A percentile compares a stretch with the other conserved stretches of the same genome.
Evolutionary conservation across 92 coral and sea anemone species (phyloP).

Genomic region (Blastomussa wellsi): DNA sequence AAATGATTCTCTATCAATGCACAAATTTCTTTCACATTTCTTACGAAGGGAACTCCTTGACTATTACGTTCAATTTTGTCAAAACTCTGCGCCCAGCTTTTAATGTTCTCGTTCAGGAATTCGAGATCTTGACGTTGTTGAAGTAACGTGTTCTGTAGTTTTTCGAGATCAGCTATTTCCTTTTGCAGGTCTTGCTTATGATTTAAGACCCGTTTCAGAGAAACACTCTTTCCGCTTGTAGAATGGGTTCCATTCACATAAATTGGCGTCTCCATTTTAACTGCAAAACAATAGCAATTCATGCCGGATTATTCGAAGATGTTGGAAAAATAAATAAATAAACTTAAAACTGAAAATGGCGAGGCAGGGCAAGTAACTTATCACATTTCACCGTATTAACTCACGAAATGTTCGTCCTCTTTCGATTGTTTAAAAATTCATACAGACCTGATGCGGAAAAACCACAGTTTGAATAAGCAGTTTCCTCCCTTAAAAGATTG

Average conservation of each 20-base stretch:
- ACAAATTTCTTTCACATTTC: slow-evolving; percentile 89
- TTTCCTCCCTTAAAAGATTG: background rate
- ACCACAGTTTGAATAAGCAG: background rate
- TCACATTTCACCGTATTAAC: too few species aligned
- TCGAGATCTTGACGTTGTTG: slow-evolving; percentile 75
- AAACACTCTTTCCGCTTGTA: slow-evolving; percentile 71
- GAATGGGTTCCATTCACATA: slow-evolving; percentile 67
- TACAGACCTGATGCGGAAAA: background rate
- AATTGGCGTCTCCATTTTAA: slow-evolving; percentile 77
- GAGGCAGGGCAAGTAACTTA: background rate
- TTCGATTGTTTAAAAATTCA: background rate
- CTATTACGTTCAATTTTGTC: slow-evolving; percentile 87
- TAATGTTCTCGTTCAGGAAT: slow-evolving; percentile 58
- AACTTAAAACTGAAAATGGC: background rate
- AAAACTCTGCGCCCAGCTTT: slow-evolving; percentile 69
- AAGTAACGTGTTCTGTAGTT: slow-evolving; percentile 67
- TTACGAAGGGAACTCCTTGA: slow-evolving; percentile 91
- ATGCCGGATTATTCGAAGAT: background rate
- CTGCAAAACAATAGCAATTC: background rate
- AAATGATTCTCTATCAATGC: slow-evolving; percentile 63
- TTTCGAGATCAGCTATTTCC: slow-evolving; percentile 62
- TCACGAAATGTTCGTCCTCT: background rate
- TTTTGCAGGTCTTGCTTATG: slow-evolving; percentile 64
- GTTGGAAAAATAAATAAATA: background rate
- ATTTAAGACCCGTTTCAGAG: slow-evolving; percentile 65